Conservation (phyloP, 2,888 invertebrate genomes). For the Scaptomyza flava region DNA sequence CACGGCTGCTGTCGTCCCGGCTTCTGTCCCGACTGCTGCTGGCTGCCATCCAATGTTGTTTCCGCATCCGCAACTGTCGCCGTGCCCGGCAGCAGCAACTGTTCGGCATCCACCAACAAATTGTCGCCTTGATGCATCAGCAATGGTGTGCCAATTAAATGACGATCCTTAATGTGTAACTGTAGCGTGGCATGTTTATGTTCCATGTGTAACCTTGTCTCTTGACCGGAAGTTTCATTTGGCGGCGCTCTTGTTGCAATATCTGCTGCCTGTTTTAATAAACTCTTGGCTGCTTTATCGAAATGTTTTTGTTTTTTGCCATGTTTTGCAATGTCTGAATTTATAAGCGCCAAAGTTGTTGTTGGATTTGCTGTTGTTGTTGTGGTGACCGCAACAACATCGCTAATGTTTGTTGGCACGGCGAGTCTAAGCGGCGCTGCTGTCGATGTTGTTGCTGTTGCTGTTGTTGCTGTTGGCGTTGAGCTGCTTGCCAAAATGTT, state of each 20-base stretch:
- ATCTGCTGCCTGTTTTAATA: conserved; percentile 61
- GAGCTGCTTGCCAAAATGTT: conserved; percentile 61
- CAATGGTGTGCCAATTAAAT: conserved; percentile 83
- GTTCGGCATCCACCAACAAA: conserved; percentile 80
- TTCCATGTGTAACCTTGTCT: conserved; percentile 30
- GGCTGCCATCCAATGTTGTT: conserved; percentile 62
- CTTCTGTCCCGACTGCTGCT: conserved; percentile 36
- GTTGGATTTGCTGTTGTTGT: conserved; percentile 25
- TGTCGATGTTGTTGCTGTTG: conserved; percentile 34
- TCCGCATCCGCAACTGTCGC: conserved; percentile 68
- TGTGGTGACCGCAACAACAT: conserved; percentile 52
- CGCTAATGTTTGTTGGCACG: conserved; percentile 63
- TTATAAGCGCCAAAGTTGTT: conserved; percentile 46
- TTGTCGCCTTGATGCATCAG: conserved; percentile 83
- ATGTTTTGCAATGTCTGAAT: conserved; percentile 42
- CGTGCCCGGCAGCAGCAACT: conserved; percentile 72
- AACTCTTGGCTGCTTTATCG: conserved; percentile 53
- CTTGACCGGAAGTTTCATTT: conserved; percentile 64
- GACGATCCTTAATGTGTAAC: conserved; percentile 81
- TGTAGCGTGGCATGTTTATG: conserved; percentile 79
- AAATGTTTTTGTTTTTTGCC: conserved; percentile 25
- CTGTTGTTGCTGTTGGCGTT: conserved; percentile 17
- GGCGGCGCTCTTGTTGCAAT: conserved; percentile 23
- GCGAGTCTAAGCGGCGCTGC: conserved; percentile 27
- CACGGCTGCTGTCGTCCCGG: conserved; percentile 32